Conservation (phyloP, 2,113 vertebrate species). For the Tyrannus savana region DNA sequence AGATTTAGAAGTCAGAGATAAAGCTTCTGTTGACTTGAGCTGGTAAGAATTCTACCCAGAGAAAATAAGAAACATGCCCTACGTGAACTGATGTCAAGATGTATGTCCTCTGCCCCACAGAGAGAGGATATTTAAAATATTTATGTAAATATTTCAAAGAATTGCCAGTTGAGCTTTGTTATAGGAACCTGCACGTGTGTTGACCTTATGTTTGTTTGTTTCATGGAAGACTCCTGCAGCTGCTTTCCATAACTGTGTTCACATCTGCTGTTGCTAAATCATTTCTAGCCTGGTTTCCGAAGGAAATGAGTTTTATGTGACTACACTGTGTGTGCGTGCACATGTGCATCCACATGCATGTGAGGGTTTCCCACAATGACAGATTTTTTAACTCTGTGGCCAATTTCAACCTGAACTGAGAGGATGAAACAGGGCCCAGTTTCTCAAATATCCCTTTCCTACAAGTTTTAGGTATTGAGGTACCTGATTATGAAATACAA, state of each 20-base stretch:
- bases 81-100: neutral
- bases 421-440: neutral
- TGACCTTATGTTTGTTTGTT: constrained; percentile 57
- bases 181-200: constrained; percentile 14
- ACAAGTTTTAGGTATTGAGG: neutral
- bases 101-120: neutral
- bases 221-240: neutral
- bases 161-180: constrained; percentile 18
- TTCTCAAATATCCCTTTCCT: neutral
- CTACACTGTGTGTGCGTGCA: neutral
- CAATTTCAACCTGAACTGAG: neutral
- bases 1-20: neutral
- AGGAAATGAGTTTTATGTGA: constrained; percentile 64
- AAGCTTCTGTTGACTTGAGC: neutral
- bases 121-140: constrained; percentile 48
- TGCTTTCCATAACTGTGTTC: constrained; percentile 38
- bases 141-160: constrained; percentile 47
- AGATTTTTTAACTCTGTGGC: neutral
- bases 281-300: constrained; percentile 35
- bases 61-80: constrained; percentile 14
- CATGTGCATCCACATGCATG: neutral
- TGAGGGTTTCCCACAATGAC: neutral
- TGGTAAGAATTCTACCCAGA: neutral
- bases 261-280: constrained; percentile 45
- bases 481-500: neutral